phyloP scores from a whole-genome alignment of 2,888 invertebrate genomes.

The Tenthredo scrophulariae region DNA sequence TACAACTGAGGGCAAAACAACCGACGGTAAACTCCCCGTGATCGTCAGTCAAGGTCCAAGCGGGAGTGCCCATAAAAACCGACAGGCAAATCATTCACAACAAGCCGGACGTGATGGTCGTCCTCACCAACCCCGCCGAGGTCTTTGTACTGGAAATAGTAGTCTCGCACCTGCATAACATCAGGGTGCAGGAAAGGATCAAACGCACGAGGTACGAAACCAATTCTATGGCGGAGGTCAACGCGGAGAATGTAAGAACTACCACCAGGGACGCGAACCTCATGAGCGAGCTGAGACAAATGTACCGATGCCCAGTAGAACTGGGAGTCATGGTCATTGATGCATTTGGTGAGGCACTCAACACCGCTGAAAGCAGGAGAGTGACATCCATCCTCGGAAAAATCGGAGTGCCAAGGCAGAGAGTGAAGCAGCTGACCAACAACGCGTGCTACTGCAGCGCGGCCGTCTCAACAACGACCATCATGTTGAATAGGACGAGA shows the following conservation, averaged over 20 bases:
- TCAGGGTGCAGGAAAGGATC: slow-evolving; percentile 53
- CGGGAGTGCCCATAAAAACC: slow-evolving; percentile 18
- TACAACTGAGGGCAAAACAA: not conserved
- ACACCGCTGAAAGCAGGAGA: too few relatives aligned
- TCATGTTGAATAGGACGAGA: too few relatives aligned
- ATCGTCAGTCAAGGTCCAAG: not conserved
- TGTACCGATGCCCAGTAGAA: slow-evolving; percentile 38
- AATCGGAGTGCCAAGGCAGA: too few relatives aligned
- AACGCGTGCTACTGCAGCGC: too few relatives aligned
- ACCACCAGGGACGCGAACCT: slow-evolving; percentile 35
- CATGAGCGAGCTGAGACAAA: not conserved
- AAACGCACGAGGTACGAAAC: slow-evolving; percentile 50
- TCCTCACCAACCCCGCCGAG: slow-evolving; percentile 23
- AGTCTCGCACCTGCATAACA: slow-evolving; percentile 56
- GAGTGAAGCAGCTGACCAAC: too few relatives aligned
- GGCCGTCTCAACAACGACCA: too few relatives aligned
- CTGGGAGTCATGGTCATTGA: not conserved
- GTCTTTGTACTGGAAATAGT: slow-evolving; percentile 44
- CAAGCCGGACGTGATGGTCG: slow-evolving; percentile 45
- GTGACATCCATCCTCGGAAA: too few relatives aligned
- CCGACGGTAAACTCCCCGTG: too few relatives aligned
- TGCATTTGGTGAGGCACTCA: too few relatives aligned
- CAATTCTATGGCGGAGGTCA: slow-evolving; percentile 7
- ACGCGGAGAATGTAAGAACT: not conserved
- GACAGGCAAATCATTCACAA: slow-evolving; percentile 41